A percentile compares a stretch with the other conserved stretches of the same genome.
Evolutionary conservation across 2,888 invertebrate genomes (phyloP).

Genomic region (Drosophila siamana): DNA sequence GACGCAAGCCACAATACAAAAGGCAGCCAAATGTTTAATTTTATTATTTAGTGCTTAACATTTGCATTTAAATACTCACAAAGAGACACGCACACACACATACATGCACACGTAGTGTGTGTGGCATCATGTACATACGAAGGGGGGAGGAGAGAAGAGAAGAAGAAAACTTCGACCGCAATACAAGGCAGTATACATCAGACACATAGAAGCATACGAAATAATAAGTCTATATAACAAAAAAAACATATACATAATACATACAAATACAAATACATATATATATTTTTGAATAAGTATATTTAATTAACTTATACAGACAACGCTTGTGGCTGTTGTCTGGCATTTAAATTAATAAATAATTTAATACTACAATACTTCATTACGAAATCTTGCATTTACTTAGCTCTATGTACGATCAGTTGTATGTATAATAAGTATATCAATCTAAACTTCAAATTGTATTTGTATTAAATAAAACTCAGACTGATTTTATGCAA

Average conservation of each 20-base stretch:
- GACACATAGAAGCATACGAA: not conserved
- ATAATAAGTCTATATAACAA: slow-evolving; percentile 2
- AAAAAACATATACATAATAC: slow-evolving; percentile 26
- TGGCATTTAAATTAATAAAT: slow-evolving; percentile 15
- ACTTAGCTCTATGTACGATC: slow-evolving; percentile 40
- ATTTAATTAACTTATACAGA: slow-evolving; percentile 53
- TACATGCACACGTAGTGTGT: slow-evolving; percentile 7
- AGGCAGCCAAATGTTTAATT: slow-evolving; percentile 47
- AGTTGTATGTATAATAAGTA: slow-evolving; percentile 27
- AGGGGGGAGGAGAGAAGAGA: not conserved
- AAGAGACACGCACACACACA: slow-evolving; percentile 21
- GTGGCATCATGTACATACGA: slow-evolving; percentile 57
- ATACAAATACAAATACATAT: slow-evolving; percentile 37
- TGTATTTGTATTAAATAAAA: slow-evolving; percentile 60
- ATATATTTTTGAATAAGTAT: slow-evolving; percentile 47
- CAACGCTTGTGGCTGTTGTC: not conserved
- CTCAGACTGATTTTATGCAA: slow-evolving; percentile 79
- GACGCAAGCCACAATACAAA: slow-evolving; percentile 73
- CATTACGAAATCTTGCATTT: slow-evolving; percentile 49
- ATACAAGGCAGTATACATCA: slow-evolving; percentile 27
- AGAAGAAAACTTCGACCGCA: slow-evolving; percentile 17
- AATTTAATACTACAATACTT: slow-evolving; percentile 20
- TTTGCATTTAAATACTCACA: slow-evolving; percentile 24
- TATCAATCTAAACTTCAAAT: slow-evolving; percentile 30
- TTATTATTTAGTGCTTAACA: slow-evolving; percentile 16